Conservation (phyloP, 2,113 vertebrate genomes). For the human (Homo sapiens) region GRCh38 chr5:20667001-20667500, state of each 20-base stretch:
- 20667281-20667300: background rate
- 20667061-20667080: background rate
- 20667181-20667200: background rate
- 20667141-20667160: background rate
- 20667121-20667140: background rate
- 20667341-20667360: background rate
- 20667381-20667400: background rate
- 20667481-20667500: too few species aligned
- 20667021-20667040: background rate
- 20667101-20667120: background rate
- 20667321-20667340: background rate
- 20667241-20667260: background rate
- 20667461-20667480: background rate
- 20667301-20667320: background rate
- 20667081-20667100: background rate
- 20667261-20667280: background rate
- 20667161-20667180: background rate
- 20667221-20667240: background rate
- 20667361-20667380: background rate
- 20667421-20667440: background rate
- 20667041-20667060: background rate
- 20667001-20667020: background rate
- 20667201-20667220: background rate
- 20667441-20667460: background rate
- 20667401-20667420: background rate